Evolutionary conservation across 1,140 invertebrate genomes (phyloP).

Genomic region (Platyura marginata): DNA sequence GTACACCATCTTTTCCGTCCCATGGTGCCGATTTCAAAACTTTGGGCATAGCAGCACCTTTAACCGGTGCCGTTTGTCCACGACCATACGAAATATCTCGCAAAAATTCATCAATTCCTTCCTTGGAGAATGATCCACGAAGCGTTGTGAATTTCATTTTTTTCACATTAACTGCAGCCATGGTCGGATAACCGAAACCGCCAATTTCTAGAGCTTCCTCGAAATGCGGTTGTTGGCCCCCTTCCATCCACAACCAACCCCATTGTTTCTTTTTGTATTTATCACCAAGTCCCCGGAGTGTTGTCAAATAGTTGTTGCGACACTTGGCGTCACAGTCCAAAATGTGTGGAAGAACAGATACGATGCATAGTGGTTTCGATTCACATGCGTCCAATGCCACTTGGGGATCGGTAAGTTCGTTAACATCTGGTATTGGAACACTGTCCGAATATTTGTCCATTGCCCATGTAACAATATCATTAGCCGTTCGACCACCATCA

Average conservation of each 20-base stretch:
- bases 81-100: slow-evolving; percentile 89
- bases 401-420: slow-evolving; percentile 43
- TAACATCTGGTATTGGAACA: slow-evolving; percentile 75
- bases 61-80: slow-evolving; percentile 78
- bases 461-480: slow-evolving; percentile 84
- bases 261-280: slow-evolving; percentile 93
- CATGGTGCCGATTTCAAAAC: slow-evolving; percentile 59
- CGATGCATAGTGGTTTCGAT: slow-evolving; percentile 77
- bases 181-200: slow-evolving; percentile 78
- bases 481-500: slow-evolving; percentile 75
- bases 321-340: slow-evolving; percentile 93
- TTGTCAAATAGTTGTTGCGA: slow-evolving; percentile 72
- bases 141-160: slow-evolving; percentile 94
- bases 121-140: slow-evolving; percentile 83
- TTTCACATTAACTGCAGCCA: slow-evolving; percentile 90
- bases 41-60: slow-evolving; percentile 66
- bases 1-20: slow-evolving; percentile 93
- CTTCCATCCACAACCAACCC: slow-evolving; percentile 97
- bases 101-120: slow-evolving; percentile 89
- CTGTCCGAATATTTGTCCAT: slow-evolving; percentile 66
- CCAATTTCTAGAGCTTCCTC: slow-evolving; percentile 89
- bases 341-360: slow-evolving; percentile 90
- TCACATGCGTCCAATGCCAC: slow-evolving; percentile 58
- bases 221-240: slow-evolving; percentile 59
- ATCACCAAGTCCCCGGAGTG: slow-evolving; percentile 59